Conservation (phyloP, 1,140 invertebrate genomes). For the Drosophila funebris region DNA sequence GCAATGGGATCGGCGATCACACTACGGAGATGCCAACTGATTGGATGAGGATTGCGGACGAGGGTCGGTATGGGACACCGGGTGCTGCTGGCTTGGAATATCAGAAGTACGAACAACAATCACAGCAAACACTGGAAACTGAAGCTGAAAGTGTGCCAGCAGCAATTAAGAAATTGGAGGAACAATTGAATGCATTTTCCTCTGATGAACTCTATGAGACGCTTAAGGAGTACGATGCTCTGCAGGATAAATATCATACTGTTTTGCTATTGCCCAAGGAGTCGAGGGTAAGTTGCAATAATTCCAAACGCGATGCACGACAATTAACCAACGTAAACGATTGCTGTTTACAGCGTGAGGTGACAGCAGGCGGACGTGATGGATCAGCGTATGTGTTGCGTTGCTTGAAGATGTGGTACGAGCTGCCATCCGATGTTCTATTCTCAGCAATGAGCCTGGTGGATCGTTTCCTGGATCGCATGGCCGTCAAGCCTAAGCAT, state of each 20-base stretch:
- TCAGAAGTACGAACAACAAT: slow-evolving; percentile 79
- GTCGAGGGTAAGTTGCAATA: slow-evolving; percentile 83
- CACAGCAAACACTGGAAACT: slow-evolving; percentile 53
- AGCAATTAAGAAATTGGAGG: slow-evolving; percentile 63
- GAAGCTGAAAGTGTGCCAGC: slow-evolving; percentile 58
- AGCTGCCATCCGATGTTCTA: slow-evolving; percentile 90
- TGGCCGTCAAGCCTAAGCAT: slow-evolving; percentile 86
- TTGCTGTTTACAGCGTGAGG: slow-evolving; percentile 85
- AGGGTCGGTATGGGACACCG: slow-evolving; percentile 84
- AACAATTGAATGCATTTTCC: slow-evolving; percentile 66
- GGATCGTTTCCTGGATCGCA: slow-evolving; percentile 90
- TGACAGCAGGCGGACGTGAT: slow-evolving; percentile 89
- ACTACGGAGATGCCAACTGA: slow-evolving; percentile 81
- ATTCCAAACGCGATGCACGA: not conserved
- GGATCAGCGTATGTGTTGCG: slow-evolving; percentile 91
- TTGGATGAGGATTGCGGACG: slow-evolving; percentile 83
- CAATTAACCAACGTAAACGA: no score
- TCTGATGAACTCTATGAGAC: slow-evolving; percentile 85
- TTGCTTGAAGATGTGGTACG: slow-evolving; percentile 93
- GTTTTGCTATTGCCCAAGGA: slow-evolving; percentile 86
- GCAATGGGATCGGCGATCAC: slow-evolving; percentile 51
- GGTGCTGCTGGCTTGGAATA: slow-evolving; percentile 84
- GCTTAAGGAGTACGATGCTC: slow-evolving; percentile 87
- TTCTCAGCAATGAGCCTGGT: slow-evolving; percentile 91
- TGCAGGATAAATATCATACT: slow-evolving; percentile 89